phyloP scores from a whole-genome alignment of 1,140 invertebrate genomes.

The Dreissena rostriformis region DNA sequence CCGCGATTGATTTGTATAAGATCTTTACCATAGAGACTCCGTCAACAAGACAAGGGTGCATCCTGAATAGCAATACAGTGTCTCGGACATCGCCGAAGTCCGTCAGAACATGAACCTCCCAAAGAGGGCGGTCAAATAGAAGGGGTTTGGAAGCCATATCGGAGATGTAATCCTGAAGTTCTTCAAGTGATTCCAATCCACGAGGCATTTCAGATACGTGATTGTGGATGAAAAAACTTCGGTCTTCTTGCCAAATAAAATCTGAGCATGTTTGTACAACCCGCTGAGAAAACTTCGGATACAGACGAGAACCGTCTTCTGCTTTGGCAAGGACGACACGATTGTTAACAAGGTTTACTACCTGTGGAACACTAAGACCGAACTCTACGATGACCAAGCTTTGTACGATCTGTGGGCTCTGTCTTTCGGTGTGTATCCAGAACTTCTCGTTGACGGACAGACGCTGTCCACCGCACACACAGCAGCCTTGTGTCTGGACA shows the following conservation, averaged over 20 bases:
- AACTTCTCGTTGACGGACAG: conserved; percentile 42
- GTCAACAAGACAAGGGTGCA: conserved; percentile 84
- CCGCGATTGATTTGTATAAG: conserved; percentile 82
- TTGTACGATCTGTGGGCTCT: conserved; percentile 36
- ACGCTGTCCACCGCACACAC: conserved; percentile 40
- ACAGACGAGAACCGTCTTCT: conserved; percentile 34
- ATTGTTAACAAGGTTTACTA: conserved; percentile 47
- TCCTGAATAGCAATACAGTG: conserved; percentile 83
- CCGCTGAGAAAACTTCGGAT: conserved; percentile 52
- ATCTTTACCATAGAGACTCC: conserved; percentile 83
- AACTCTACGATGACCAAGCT: conserved; percentile 51
- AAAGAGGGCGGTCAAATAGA: conserved; percentile 81
- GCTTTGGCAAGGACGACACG: conserved; percentile 38
- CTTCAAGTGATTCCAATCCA: conserved; percentile 73
- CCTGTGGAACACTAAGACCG: conserved; percentile 33
- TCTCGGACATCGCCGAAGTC: conserved; percentile 81
- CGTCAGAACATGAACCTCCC: conserved; percentile 84
- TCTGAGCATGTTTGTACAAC: conserved; percentile 75
- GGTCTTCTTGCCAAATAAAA: conserved; percentile 83
- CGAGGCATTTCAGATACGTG: conserved; percentile 82
- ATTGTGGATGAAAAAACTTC: conserved; percentile 82
- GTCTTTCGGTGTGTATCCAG: conserved; percentile 43
- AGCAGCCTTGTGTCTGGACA: conserved; percentile 39
- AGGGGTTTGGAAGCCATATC: conserved; percentile 81
- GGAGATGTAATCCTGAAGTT: conserved; percentile 81